Evolutionary conservation across 2,797 vertebrate species (phyloP), one percentile per base, ranked within the genome.

Genomic region (Etheostoma perlongum): DNA sequence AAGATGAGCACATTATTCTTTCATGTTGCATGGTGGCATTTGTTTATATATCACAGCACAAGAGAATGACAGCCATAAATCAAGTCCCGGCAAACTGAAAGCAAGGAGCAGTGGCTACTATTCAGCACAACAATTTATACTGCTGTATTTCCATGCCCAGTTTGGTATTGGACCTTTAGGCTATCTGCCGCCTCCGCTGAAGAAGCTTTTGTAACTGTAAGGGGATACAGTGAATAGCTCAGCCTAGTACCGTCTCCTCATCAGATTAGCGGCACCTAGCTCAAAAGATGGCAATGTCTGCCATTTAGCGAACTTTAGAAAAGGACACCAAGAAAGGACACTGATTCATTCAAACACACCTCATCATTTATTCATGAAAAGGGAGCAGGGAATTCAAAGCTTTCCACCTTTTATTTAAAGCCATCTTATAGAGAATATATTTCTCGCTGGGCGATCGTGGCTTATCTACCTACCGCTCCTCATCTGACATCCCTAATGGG

Each of bases 311-410:
- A 90, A 90, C 88, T 90, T 88, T 89, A 74, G 88, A 91, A 92
- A 92, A 92, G 88, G 88, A 92, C 82, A 88, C 87, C 79, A 46
- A 81, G 84, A 89, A 88, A 92, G 87, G 87, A 92, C 89, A 82
- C 67, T 42, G 83, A 80, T 84, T 89, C 82, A 88, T 90, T 91
- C 84, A 84, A 87, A 90, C 80, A 58, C 70, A 21, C 44, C 88
- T 92, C 83, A 87, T 93, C 84, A 81, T 87, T 90, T 88, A 93
- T 93, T 93, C 90, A 94, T 93, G 89, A 84, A 88, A 91, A 82
- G 65, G 55, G 85, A 70, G 77, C 36, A 60, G 81, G 72, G 82
- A 90, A 89, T 89, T 91, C 85, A 91, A 89, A 91, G 80, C 59
- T 67, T 80, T 68, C 62, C 79, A 77, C 79, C 79, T 84, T 88